These are phyloP conservation scores for Bombycilla garrulus DNA, from an alignment of 2,113 vertebrate genomes.

Conservation along the genomic window DNA sequence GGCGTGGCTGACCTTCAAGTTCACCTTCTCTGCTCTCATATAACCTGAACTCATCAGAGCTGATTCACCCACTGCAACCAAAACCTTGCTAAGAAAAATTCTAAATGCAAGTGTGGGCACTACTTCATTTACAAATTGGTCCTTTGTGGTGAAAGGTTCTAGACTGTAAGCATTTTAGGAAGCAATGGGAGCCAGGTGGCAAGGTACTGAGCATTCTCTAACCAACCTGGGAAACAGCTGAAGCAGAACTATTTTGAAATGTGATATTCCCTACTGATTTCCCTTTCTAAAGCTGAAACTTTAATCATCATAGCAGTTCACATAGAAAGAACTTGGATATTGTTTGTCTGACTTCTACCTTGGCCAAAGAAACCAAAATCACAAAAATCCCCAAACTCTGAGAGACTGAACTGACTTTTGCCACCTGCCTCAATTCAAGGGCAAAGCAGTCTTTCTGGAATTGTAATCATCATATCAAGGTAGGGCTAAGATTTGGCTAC, in stretches of 20 bases:
- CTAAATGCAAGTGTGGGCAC: neutral
- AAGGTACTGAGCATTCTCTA: neutral
- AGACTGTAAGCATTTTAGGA: neutral
- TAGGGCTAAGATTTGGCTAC: neutral
- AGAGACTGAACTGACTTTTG: neutral
- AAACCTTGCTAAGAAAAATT: neutral
- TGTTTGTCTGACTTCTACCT: neutral
- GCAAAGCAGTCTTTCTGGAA: neutral
- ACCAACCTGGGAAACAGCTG: neutral
- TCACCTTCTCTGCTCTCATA: neutral
- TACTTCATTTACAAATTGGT: neutral
- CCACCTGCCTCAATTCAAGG: neutral
- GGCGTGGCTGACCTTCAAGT: neutral
- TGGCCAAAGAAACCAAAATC: neutral
- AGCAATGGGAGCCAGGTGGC: neutral
- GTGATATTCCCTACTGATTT: neutral
- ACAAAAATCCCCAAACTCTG: neutral
- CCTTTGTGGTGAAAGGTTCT: neutral
- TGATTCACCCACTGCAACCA: rapidly evolving
- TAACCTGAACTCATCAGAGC: neutral
- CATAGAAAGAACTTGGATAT: neutral
- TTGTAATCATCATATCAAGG: neutral
- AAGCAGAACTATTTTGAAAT: neutral
- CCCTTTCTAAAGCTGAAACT: neutral
- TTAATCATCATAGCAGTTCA: neutral